A percentile compares a stretch with the other conserved stretches of the same genome.
These are phyloP conservation scores for Chymomyza caudatula DNA, from an alignment of 2,888 invertebrate species.

Conservation along the genomic window DNA sequence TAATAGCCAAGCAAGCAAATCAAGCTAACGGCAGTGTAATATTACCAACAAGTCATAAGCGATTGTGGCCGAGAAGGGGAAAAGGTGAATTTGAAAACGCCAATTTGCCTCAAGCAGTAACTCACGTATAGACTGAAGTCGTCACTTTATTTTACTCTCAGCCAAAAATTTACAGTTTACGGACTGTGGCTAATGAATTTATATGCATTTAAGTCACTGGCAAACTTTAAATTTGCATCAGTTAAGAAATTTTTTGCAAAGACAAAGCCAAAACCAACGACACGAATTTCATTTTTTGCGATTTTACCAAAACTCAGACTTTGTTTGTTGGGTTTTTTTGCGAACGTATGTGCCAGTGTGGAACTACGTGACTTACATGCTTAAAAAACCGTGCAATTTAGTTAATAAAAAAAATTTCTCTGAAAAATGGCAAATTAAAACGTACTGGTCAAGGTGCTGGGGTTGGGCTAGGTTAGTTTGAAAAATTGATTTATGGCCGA, in stretches of 20 bases:
- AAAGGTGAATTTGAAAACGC: no score
- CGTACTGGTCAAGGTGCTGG: no score
- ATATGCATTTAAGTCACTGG: not conserved
- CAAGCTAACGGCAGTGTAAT: no score
- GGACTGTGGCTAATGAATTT: not conserved
- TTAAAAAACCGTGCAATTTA: slow-evolving; percentile 55
- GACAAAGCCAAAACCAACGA: not conserved
- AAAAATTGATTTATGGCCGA: no score
- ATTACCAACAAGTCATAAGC: no score
- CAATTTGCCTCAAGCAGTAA: not conserved
- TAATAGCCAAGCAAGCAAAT: no score
- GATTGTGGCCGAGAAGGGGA: not conserved
- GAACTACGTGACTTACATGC: slow-evolving; percentile 65
- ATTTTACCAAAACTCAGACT: not conserved
- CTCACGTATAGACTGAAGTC: no score
- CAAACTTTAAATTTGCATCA: not conserved
- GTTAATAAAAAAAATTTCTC: no score
- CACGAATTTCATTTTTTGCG: slow-evolving; percentile 1
- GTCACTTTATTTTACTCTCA: no score
- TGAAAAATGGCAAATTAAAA: no score
- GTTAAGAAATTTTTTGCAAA: not conserved
- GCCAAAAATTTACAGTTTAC: no score
- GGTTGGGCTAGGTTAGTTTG: no score
- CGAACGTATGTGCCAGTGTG: slow-evolving; percentile 17
- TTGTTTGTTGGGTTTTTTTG: not conserved